Conservation (phyloP, 2,888 invertebrate species). For the Hemicrepidius hirtus region DNA sequence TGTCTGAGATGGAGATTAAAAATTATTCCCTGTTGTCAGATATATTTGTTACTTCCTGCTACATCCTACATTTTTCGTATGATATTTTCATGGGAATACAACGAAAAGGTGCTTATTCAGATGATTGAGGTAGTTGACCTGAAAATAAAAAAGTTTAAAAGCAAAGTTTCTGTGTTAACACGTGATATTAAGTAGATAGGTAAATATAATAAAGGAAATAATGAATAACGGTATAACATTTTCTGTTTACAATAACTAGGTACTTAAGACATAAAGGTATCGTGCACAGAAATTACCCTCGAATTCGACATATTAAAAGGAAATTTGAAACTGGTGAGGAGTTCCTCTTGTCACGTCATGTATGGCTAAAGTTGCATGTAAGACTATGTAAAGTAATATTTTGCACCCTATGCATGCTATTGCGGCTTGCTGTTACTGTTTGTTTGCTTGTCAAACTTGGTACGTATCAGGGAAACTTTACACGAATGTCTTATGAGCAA, state of each 20-base stretch:
- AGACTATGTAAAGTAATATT: conserved; percentile 14
- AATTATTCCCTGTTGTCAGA: neutral
- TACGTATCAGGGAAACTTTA: conserved; percentile 21
- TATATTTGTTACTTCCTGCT: too few relatives aligned
- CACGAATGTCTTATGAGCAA: conserved; percentile 6
- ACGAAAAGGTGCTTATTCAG: too few relatives aligned
- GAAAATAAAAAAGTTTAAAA: too few relatives aligned
- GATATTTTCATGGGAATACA: too few relatives aligned
- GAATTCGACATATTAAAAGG: conserved; percentile 6
- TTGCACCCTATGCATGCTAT: conserved; percentile 27
- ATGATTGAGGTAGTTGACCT: too few relatives aligned
- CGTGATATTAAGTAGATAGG: too few relatives aligned
- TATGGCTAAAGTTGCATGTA: conserved; percentile 18
- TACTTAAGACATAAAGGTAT: too few relatives aligned
- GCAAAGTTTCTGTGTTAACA: neutral
- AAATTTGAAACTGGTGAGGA: conserved; percentile 8
- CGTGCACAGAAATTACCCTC: neutral
- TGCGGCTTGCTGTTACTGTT: conserved; percentile 17
- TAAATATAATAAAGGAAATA: too few relatives aligned
- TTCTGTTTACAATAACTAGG: too few relatives aligned
- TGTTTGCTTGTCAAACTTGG: conserved; percentile 31
- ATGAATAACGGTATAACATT: too few relatives aligned
- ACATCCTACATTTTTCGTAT: too few relatives aligned
- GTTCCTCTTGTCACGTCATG: conserved; percentile 1
- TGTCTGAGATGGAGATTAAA: neutral